Base-by-base conservation (phyloP, 2,113 vertebrate genomes). In the Larimichthys crocea region DNA sequence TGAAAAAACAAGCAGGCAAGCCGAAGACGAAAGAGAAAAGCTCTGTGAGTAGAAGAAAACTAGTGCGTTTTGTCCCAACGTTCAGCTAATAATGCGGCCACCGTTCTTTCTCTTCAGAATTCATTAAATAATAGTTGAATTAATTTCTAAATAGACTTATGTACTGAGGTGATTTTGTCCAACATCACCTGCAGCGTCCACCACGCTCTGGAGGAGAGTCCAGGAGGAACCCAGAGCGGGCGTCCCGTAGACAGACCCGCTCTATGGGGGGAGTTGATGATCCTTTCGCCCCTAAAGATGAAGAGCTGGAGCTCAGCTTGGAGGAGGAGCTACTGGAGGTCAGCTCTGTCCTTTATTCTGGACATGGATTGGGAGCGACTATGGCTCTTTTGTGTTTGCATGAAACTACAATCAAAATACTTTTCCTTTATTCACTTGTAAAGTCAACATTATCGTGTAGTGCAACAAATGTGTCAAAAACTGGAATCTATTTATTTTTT, bases 301-400 rank as follows among this genome's bases (percentile, higher is more conserved):
- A 81, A 44, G 82, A 94, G 3, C 55, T 94, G 79, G 92, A 93
- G 85, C 77, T 90, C 62, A 94, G 87, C 74, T 60, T 93, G 69
- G 94, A 94, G 46, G 92, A 94, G 19, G 91, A 94, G 78, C 89
- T 94, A n/a, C 60, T 93, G 63, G 79, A 94, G 90, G 94, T 95
- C 50, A 20, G 66, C 52, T 56, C 16, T 52, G 9, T 16, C 16
- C 49, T 76, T 74, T 59, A 69, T 17, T 59, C 49, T 11, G 10
- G 8, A 70, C 22, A 46, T 19, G 35, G 29, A 19, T 20, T 12
- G 22, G 4, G 53, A 44, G 20, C 19, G 0, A 59, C 15, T 29
- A 59, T 9, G 49, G 49, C 49, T 19, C 19, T 52, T 52, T 29
- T 44, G 42, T 44, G 8, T 44, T 44, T 49, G 17, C 7, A 14